phyloP scores from a whole-genome alignment of 2,113 vertebrate species.

The Istiophorus platypterus region DNA sequence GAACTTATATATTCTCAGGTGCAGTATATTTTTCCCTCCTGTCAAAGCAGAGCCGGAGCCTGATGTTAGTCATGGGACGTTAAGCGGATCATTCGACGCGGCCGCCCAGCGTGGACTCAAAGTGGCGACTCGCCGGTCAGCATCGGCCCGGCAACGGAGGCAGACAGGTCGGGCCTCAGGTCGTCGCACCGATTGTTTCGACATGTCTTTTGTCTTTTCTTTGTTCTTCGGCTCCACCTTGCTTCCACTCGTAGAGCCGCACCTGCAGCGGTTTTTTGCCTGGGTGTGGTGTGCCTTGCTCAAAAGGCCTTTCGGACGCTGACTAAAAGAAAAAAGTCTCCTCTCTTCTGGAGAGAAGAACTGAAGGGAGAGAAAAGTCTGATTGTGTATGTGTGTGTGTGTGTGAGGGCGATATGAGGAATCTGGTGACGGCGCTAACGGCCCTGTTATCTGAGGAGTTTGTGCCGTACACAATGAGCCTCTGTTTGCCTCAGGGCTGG shows the following conservation, averaged over 20 bases:
- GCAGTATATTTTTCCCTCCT: neutral
- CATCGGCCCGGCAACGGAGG: slow-evolving; percentile 34
- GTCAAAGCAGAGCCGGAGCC: neutral
- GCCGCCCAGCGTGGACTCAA: slow-evolving; percentile 10
- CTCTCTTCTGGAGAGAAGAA: neutral
- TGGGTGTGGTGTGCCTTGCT: too few species aligned
- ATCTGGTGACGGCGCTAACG: slow-evolving; percentile 52
- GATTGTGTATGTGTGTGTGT: slow-evolving; percentile 15
- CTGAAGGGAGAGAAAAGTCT: neutral
- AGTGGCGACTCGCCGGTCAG: neutral
- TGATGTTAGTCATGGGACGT: neutral
- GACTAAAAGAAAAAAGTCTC: too few species aligned
- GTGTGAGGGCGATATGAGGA: slow-evolving; percentile 50
- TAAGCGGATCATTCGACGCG: slow-evolving; percentile 18
- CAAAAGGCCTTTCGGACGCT: too few species aligned
- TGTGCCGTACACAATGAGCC: slow-evolving; percentile 60
- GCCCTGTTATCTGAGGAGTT: slow-evolving; percentile 70
- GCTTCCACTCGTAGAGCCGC: neutral
- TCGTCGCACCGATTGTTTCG: neutral
- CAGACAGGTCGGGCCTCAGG: slow-evolving; percentile 26
- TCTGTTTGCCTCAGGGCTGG: slow-evolving; percentile 63
- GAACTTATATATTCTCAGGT: neutral
- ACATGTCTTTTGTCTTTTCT: neutral
- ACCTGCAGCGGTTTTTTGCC: too few species aligned
- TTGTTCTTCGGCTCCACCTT: neutral